Base-by-base conservation (phyloP, 2,888 invertebrate species). In the Polylopha cassiicola region DNA sequence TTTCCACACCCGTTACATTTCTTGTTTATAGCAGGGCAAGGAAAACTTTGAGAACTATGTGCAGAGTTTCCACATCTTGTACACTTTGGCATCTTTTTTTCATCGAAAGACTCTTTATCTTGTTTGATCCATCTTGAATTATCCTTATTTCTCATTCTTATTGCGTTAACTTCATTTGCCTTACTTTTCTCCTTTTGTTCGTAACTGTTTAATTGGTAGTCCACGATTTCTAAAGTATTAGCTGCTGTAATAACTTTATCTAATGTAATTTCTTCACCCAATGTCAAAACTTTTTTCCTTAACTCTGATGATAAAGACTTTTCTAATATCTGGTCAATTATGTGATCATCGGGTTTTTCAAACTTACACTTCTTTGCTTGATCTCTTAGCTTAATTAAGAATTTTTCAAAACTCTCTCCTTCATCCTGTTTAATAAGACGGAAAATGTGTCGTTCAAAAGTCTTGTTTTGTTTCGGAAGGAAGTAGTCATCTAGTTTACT, bases 311-410 rank as follows among this genome's bases (percentile, higher is more conserved):
- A 53, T 3, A n/a, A 24, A 10, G 55, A 48, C 41, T 55, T 56
- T 39, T 52, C 54, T 16, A 39, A 37, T 13, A 58, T 61, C 43
- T 57, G 58, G 17, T 60, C 54, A 23, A 60, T 54, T 11, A 56
- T 27, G 28, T 54, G 34, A 18, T 55, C 52, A 5, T 56, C 53
- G 9, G 26, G 48, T 13, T 53, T 51, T 6, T 49, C 55, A 50
- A 62, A 65, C 27, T 44, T 38, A n/a, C 27, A 27, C n/a, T 27
- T 23, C n/a, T n/a, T n/a, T n/a, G n/a, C n/a, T n/a, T n/a, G n/a
- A n/a, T n/a, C n/a, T n/a, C n/a, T n/a, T n/a, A n/a, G n/a, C n/a
- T n/a, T n/a, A n/a, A n/a, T 43, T 18, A 38, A 14, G 10, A 29
- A 29, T 10, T 37, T 37, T 9, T 44, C 39, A 15, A 44, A 44